Percentiles rank a stretch among this genome's conserved stretches.
Conservation (phyloP, 2,797 vertebrate species). For the Siniperca scherzeri region DNA sequence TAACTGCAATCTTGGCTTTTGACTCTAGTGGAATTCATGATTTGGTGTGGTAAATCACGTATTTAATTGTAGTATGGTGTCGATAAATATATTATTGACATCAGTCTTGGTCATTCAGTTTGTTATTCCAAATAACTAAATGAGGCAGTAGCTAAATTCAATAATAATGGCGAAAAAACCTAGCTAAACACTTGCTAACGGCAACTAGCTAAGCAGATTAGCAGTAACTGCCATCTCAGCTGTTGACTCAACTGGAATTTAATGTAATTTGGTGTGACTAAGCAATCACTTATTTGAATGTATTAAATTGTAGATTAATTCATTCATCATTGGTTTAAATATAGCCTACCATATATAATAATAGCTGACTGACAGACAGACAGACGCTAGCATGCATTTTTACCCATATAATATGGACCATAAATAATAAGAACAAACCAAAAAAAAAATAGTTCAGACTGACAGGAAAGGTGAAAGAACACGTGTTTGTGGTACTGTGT, state of each 20-base stretch:
- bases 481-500: not conserved
- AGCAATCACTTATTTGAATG: not conserved
- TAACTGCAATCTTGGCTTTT: no score
- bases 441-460: not conserved
- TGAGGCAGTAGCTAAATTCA: not conserved
- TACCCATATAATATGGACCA: no score
- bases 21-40: no score
- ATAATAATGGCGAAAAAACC: not conserved
- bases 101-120: not conserved
- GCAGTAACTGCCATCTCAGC: not conserved
- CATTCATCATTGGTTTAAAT: not conserved
- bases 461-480: not conserved
- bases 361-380: no score
- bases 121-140: not conserved
- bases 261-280: not conserved
- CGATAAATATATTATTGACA: not conserved
- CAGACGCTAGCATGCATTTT: no score
- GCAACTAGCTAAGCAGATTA: not conserved
- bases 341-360: no score
- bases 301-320: not conserved
- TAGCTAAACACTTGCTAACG: not conserved
- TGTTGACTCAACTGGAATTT: not conserved
- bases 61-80: not conserved
- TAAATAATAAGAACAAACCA: no score
- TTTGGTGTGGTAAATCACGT: no score